Evolutionary conservation across 1,140 invertebrate genomes (phyloP).

Genomic region (Psix sp.): DNA sequence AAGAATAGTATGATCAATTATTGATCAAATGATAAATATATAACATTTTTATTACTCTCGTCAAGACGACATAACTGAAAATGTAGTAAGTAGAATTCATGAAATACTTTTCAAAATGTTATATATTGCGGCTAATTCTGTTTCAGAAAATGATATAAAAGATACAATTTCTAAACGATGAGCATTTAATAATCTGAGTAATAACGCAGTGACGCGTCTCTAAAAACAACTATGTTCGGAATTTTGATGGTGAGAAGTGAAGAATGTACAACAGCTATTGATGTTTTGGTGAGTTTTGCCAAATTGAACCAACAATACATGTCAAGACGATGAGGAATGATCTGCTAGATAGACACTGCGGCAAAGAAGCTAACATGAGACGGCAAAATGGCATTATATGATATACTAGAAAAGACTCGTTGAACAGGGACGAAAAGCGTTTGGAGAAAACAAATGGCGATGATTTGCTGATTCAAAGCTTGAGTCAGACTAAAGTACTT

Average conservation of each 20-base stretch:
- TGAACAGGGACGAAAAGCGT: neutral
- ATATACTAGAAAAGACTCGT: neutral
- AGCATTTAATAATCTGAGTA: no score
- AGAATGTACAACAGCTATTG: constrained; percentile 25
- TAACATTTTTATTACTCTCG: no score
- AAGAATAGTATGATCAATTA: no score
- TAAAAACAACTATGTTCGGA: constrained; percentile 22
- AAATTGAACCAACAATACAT: constrained; percentile 48
- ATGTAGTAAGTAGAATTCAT: no score
- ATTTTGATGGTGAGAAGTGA: constrained; percentile 30
- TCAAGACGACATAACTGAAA: no score
- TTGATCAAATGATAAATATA: no score
- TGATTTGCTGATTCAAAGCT: constrained; percentile 11
- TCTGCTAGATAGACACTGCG: constrained; percentile 1
- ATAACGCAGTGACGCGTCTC: constrained; percentile 9
- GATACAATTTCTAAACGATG: no score
- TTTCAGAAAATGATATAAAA: no score
- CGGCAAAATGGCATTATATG: constrained; percentile 14
- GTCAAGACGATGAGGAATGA: constrained; percentile 30
- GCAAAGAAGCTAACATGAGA: constrained; percentile 30
- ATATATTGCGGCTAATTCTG: no score
- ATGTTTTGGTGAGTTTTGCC: constrained; percentile 43
- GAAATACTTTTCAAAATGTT: no score
- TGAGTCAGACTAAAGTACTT: neutral
- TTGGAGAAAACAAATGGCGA: neutral